Evolutionary conservation across 1,140 invertebrate species (phyloP), one percentile per base, ranked within the genome.

Genomic region (Bombus terrestris): DNA sequence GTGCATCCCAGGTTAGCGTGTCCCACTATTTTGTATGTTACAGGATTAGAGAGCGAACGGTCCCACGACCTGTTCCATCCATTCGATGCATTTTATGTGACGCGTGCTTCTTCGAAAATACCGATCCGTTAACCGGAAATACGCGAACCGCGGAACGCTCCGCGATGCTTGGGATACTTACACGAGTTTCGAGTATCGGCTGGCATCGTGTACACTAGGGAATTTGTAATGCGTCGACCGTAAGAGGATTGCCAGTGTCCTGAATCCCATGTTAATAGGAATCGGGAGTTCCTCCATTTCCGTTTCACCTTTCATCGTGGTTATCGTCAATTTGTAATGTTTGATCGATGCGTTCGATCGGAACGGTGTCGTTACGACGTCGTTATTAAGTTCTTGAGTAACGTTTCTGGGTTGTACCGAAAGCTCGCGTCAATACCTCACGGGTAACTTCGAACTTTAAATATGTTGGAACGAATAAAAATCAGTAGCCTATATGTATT

Each of bases 121-220:
- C n/a, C n/a, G 39, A n/a, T 5, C 68, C 53, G 80, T 82, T 74
- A 82, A 57, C 53, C 79, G 68, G 69, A 72, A 72, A 71, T 39
- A 57, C 47, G 79, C 22, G 71, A 68, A 66, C 35, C 76, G 35
- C 68, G 47, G 0, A 32, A 4, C 37, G 69, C 32, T 62, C 22
- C 10, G 15, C 53, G 35, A 9, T 35, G 32, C 43, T 28, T 22
- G 68, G 22, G 28, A 81, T 57, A 59, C 80, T 62, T 73, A 22
- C 41, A 47, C 43, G 69, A 81, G 53, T 72, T 59, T 69, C 69
- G 28, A 35, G 37, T 39, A 41, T 62, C 68, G 18, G 22, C 28
- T 69, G 18, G 78, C 64, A 41, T 32, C 64, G n/a, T 25, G 64
- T n/a, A 41, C 39, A n/a, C 59, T 10, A n/a, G 25, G 32, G 64